Conservation (phyloP, 2,888 invertebrate genomes). For the Diaprepes abbreviatus region DNA sequence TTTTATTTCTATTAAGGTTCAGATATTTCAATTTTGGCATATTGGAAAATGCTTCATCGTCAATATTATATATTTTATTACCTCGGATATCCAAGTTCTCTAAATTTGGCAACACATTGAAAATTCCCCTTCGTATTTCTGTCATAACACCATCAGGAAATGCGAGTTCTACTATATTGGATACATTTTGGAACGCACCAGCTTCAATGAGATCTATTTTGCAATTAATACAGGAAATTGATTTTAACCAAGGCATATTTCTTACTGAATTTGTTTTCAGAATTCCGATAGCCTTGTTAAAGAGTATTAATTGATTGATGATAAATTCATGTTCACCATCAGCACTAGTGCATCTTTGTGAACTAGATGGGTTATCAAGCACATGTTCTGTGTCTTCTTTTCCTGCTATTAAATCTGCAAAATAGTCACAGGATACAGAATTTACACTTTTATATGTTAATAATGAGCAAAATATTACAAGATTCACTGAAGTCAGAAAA, state of each 20-base stretch:
- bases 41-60: constrained; percentile 52
- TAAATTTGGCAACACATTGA: constrained; percentile 49
- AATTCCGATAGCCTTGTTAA: background rate
- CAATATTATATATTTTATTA: constrained; percentile 52
- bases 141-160: constrained; percentile 43
- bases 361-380: background rate
- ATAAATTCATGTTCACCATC: background rate
- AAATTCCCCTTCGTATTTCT: constrained; percentile 44
- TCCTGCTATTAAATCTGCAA: constrained; percentile 15
- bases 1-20: constrained; percentile 49
- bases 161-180: constrained; percentile 32
- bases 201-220: constrained; percentile 21
- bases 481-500: background rate
- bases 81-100: constrained; percentile 49
- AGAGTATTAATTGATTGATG: background rate
- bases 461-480: background rate
- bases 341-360: background rate
- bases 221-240: constrained; percentile 26
- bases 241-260: constrained; percentile 30
- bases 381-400: constrained; percentile 22
- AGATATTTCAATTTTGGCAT: constrained; percentile 43
- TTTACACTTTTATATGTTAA: constrained; percentile 6
- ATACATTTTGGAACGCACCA: constrained; percentile 46
- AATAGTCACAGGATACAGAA: constrained; percentile 5
- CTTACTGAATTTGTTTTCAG: constrained; percentile 27